These are phyloP conservation scores for Drosophila infuscata DNA, from an alignment of 2,888 invertebrate species.

Conservation along the genomic window DNA sequence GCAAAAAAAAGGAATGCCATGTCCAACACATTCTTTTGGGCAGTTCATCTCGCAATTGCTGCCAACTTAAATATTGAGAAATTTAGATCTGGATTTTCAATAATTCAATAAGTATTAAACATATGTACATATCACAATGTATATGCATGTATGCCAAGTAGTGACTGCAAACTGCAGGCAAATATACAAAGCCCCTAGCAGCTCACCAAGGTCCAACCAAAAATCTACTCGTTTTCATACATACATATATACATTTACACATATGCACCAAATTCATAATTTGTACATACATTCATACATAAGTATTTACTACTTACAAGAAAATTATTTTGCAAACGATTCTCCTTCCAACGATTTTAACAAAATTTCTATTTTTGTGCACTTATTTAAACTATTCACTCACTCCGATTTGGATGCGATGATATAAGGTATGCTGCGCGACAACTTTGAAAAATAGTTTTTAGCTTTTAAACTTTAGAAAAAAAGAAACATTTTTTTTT, in stretches of 20 bases:
- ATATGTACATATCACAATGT: slow-evolving; percentile 2
- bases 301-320: slow-evolving; percentile 5
- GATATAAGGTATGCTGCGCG: background rate
- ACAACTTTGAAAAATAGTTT: background rate
- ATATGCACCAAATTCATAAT: background rate
- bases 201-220: slow-evolving; percentile 61
- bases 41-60: slow-evolving; percentile 16
- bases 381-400: background rate
- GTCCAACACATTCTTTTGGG: background rate
- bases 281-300: background rate
- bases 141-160: slow-evolving; percentile 5
- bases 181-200: background rate
- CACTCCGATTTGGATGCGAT: background rate
- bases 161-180: background rate
- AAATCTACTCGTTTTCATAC: background rate
- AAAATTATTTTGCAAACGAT: slow-evolving; percentile 33
- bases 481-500: background rate
- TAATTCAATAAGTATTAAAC: slow-evolving; percentile 58
- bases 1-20: background rate
- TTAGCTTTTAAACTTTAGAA: background rate
- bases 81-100: slow-evolving; percentile 53
- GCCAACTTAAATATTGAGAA: slow-evolving; percentile 43
- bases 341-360: slow-evolving; percentile 1
- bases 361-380: slow-evolving; percentile 1
- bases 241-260: slow-evolving; percentile 4